Evolutionary conservation across 2,888 invertebrate genomes (phyloP).

Genomic region (Ectemnius lituratus): DNA sequence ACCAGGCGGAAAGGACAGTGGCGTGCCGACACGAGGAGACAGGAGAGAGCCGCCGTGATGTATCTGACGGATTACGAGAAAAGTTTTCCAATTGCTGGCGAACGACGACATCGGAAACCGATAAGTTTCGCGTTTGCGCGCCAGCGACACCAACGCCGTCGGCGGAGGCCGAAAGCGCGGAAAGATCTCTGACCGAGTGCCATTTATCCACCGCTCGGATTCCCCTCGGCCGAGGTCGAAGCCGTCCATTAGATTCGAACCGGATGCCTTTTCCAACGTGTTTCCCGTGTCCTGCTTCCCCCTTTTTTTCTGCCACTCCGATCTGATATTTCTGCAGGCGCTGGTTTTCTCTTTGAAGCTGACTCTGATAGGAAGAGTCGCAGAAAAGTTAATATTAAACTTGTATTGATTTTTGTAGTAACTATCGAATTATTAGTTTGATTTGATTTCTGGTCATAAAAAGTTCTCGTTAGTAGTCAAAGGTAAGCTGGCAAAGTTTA

Average conservation of each 20-base stretch:
- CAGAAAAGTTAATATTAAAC: background rate
- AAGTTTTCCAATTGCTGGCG: constrained; percentile 70
- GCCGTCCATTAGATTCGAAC: constrained; percentile 9
- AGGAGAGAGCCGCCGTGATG: constrained; percentile 60
- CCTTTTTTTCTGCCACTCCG: background rate
- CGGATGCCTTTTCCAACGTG: constrained; percentile 9
- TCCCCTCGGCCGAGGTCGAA: constrained; percentile 1
- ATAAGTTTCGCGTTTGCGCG: constrained; percentile 53
- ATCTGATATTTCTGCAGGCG: constrained; percentile 5
- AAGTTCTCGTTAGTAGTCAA: too few relatives aligned
- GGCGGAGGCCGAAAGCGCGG: constrained; percentile 43
- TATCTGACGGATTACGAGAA: constrained; percentile 71
- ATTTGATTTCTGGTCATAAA: too few relatives aligned
- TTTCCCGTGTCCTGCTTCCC: background rate
- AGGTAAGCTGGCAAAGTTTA: too few relatives aligned
- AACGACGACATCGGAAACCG: constrained; percentile 69
- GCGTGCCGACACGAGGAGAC: background rate
- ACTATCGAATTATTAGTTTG: too few relatives aligned
- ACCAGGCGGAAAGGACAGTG: background rate
- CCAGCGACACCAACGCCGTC: constrained; percentile 18
- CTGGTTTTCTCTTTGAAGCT: constrained; percentile 24
- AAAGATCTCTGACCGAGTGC: constrained; percentile 39
- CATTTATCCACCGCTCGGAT: constrained; percentile 44
- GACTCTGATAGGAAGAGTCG: constrained; percentile 26
- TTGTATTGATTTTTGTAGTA: too few relatives aligned